Evolutionary conservation across 2,797 vertebrate genomes (phyloP).

Genomic region (Notolabrus celidotus): DNA sequence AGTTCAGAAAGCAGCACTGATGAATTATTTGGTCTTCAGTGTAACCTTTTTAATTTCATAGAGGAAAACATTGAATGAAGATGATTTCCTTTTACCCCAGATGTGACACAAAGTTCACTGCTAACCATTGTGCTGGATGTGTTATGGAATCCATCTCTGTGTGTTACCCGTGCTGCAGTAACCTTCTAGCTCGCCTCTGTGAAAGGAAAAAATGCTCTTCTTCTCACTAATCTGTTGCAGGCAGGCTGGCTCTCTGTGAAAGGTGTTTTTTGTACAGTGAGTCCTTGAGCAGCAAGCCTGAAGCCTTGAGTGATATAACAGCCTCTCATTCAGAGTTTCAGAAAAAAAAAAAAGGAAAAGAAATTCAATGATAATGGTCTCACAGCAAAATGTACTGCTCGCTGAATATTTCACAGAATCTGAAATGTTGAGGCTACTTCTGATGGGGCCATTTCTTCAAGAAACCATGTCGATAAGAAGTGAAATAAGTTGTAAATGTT

Average conservation of each 20-base stretch:
- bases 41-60: slow-evolving; percentile 26
- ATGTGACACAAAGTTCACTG: slow-evolving; percentile 30
- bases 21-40: slow-evolving; percentile 26
- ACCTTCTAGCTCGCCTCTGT: slow-evolving; percentile 48
- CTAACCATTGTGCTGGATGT: slow-evolving; percentile 34
- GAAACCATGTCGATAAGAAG: neutral
- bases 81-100: neutral
- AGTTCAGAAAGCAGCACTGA: slow-evolving; percentile 39
- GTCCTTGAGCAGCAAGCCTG: slow-evolving; percentile 71
- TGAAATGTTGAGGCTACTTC: neutral
- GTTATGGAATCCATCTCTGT: slow-evolving; percentile 48
- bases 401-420: slow-evolving; percentile 6
- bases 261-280: slow-evolving; percentile 40
- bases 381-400: slow-evolving; percentile 20
- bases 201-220: slow-evolving; percentile 50
- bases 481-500: no score
- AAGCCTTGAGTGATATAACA: slow-evolving; percentile 62
- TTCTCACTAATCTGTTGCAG: slow-evolving; percentile 61
- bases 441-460: no score
- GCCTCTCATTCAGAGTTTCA: slow-evolving; percentile 48
- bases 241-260: slow-evolving; percentile 50
- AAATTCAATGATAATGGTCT: neutral
- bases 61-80: slow-evolving; percentile 2
- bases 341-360: slow-evolving; percentile 11
- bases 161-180: slow-evolving; percentile 41